These are phyloP conservation scores for Trypoxylus dichotomus DNA, from an alignment of 1,140 invertebrate genomes.

Conservation along the genomic window DNA sequence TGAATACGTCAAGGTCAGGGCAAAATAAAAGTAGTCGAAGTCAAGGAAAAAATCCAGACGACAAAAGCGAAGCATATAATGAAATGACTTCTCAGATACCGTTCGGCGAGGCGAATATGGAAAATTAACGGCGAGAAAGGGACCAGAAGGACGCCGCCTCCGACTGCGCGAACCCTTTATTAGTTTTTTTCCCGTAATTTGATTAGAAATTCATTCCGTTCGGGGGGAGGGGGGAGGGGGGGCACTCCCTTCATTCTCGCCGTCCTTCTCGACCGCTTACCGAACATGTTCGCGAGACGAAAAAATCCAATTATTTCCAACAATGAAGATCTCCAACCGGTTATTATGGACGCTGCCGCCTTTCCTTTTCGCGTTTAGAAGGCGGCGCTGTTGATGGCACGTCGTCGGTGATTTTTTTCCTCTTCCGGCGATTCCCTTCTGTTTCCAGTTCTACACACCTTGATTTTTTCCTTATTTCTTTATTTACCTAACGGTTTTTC, in stretches of 20 bases:
- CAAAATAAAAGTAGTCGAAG: too few species aligned
- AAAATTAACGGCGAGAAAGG: too few species aligned
- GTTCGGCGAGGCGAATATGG: too few species aligned
- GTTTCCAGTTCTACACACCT: too few species aligned
- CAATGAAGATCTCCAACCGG: not conserved
- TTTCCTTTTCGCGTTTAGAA: not conserved
- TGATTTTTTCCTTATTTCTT: too few species aligned
- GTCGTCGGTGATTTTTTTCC: too few species aligned
- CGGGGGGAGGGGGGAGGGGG: not conserved
- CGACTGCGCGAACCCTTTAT: not conserved
- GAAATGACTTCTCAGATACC: too few species aligned
- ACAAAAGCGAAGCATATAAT: too few species aligned
- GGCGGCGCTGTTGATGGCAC: not conserved
- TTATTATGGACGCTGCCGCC: not conserved
- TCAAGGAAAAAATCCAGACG: too few species aligned
- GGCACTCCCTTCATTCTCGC: not conserved
- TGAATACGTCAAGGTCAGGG: too few species aligned
- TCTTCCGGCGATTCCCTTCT: too few species aligned
- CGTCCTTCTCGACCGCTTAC: not conserved
- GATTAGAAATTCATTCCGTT: not conserved
- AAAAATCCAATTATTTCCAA: not conserved
- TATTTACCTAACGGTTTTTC: not conserved
- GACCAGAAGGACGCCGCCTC: not conserved
- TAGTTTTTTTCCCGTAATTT: not conserved
- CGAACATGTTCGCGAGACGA: not conserved